Evolutionary conservation across 2,113 vertebrate genomes (phyloP), one percentile per base, ranked within the genome.

Genomic region (Ammodytes marinus): DNA sequence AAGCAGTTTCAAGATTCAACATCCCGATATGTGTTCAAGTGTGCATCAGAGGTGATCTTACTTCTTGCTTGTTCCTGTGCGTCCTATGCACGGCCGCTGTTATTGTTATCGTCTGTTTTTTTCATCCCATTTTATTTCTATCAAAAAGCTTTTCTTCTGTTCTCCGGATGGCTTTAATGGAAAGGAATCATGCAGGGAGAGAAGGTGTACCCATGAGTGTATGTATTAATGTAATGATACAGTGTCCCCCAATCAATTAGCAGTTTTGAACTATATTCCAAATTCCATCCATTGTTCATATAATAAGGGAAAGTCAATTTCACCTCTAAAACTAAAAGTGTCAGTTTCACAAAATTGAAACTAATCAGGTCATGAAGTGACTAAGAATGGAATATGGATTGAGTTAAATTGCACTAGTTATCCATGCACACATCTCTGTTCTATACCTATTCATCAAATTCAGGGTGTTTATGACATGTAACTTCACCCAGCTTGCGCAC

Each of bases 251-350:
- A 27, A 27, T 54, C 52, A 14, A 3, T 59, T 35, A 35, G 6
- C 66, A 14, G 7, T 39, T 75, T 76, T 72, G 14, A 27, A 27
- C 27, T 82, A 43, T 79, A 54, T 71, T 27, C 60, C 10, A 52
- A 64, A 43, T 70, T 12, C 65, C 27, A 4, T 9, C 6, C 12
- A 50, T 15, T 64, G 39, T 39, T 83, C 1, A 67, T 42, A 27
- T 27, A 27, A 27, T 27, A 9, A 13, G 14, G 8, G 27, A 17
- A 58, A 5, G 43, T 2, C 17, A 13, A 60, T 74, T 53, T 39
- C 19, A 7, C 15, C 14, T 79, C 14, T 53, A 4, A 17, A 59
- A 10, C 49, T 15, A 49, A n/a, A 68, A 8, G 19, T 74, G 43
- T 57, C 11, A 57, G 40, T 72, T 63, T 68, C 14, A 37, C 17